phyloP scores from a whole-genome alignment of 2,888 invertebrate species.

The Parnassius apollo region DNA sequence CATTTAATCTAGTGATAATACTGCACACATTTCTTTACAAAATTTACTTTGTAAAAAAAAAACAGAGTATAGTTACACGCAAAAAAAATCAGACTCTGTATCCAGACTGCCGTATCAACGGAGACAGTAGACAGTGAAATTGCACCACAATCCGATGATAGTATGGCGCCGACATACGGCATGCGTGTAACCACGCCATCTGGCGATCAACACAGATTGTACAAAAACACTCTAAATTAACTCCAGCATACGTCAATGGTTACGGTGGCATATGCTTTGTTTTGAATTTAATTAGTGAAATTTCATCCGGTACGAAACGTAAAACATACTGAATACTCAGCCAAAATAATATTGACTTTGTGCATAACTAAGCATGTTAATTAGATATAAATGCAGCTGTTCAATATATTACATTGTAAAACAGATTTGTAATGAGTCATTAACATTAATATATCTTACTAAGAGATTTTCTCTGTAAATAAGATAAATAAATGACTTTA shows the following conservation, averaged over 20 bases:
- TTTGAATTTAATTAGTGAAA: constrained; percentile 57
- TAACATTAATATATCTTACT: constrained; percentile 18
- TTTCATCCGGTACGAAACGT: constrained; percentile 31
- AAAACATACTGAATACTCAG: neutral
- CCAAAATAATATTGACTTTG: too few species aligned
- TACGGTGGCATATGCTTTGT: constrained; percentile 71
- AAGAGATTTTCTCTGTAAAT: constrained; percentile 23
- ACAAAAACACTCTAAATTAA: constrained; percentile 58
- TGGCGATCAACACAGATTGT: constrained; percentile 53
- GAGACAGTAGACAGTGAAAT: constrained; percentile 65
- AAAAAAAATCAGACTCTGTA: constrained; percentile 15
- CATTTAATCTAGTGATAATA: too few species aligned
- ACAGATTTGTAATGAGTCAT: constrained; percentile 22
- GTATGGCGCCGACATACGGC: constrained; percentile 59
- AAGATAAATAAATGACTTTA: constrained; percentile 24
- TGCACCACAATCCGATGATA: constrained; percentile 42
- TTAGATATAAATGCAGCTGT: constrained; percentile 10
- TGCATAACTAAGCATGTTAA: constrained; percentile 3
- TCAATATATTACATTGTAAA: constrained; percentile 14
- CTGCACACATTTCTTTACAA: too few species aligned
- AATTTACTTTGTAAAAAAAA: too few species aligned
- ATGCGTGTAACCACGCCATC: constrained; percentile 52
- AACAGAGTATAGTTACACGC: neutral
- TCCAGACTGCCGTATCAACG: constrained; percentile 47
- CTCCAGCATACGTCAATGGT: constrained; percentile 46